phyloP scores from a whole-genome alignment of 2,797 vertebrate genomes.

The Heteromormyrus szaboi region DNA sequence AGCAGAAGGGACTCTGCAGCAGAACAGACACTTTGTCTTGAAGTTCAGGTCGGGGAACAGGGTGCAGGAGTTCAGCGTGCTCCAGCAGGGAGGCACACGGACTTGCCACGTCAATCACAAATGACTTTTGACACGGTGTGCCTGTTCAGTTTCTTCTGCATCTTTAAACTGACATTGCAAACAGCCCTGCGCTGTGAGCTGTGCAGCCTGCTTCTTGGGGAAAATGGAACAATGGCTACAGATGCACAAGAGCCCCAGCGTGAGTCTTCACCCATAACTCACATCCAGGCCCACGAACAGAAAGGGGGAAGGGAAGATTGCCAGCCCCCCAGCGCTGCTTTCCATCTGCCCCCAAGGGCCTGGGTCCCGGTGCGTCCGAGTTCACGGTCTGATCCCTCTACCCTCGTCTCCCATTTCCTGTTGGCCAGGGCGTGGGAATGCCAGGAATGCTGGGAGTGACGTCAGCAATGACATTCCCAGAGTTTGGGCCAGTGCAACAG shows the following conservation, averaged over 20 bases:
- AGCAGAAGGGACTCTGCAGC: neutral
- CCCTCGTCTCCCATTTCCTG: neutral
- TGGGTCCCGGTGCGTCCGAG: neutral
- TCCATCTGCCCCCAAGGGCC: neutral
- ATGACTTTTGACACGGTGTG: neutral
- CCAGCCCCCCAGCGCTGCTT: neutral
- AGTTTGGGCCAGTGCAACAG: slow-evolving; percentile 1
- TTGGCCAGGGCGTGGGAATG: slow-evolving; percentile 4
- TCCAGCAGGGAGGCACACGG: neutral
- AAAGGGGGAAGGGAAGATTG: neutral
- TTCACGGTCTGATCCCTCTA: neutral
- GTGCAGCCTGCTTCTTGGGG: neutral
- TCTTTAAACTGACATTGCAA: neutral
- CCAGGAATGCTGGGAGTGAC: slow-evolving; percentile 14
- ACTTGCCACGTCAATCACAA: neutral
- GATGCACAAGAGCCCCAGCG: neutral
- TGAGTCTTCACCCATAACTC: neutral
- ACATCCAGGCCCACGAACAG: neutral
- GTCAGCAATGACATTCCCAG: slow-evolving; percentile 17
- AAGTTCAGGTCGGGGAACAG: neutral
- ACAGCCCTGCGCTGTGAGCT: neutral
- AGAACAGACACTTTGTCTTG: neutral
- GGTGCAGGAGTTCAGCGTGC: neutral
- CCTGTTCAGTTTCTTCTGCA: neutral
- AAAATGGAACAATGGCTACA: neutral